Percentiles rank a stretch among this genome's conserved stretches.
These are phyloP conservation scores for Phoenicopterus ruber DNA, from an alignment of 2,113 vertebrate genomes.

Conservation along the genomic window DNA sequence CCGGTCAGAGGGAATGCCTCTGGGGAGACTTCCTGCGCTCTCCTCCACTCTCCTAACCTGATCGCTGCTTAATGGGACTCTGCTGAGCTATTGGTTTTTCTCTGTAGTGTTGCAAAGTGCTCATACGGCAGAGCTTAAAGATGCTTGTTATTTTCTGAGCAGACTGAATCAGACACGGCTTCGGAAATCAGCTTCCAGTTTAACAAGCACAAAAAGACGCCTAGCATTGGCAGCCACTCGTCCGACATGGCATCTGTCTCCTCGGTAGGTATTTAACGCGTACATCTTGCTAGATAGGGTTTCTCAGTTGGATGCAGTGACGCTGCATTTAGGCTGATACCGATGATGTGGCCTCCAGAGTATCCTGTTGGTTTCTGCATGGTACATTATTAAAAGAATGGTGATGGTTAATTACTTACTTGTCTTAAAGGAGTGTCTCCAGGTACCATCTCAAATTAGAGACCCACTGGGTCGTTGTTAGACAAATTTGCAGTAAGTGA, in stretches of 20 bases:
- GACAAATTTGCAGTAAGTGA: accelerated
- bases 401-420: not conserved
- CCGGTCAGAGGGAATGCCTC: not conserved
- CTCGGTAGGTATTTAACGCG: conserved; percentile 54
- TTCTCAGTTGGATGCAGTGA: not conserved
- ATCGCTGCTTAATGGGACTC: not conserved
- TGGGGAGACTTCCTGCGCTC: conserved; percentile 18
- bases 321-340: not conserved
- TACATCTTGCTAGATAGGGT: not conserved
- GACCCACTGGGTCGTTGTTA: not conserved
- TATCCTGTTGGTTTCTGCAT: not conserved
- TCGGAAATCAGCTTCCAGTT: conserved; percentile 75
- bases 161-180: conserved; percentile 76
- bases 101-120: not conserved
- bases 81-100: not conserved
- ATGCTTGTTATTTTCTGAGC: conserved; percentile 43
- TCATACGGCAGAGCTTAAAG: not conserved
- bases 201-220: conserved; percentile 65
- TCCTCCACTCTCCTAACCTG: not conserved
- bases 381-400: accelerated
- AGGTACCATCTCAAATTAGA: not conserved
- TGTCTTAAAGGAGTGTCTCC: not conserved
- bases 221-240: conserved; percentile 72
- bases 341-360: not conserved
- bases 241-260: conserved; percentile 76